These are phyloP conservation scores for Diaprepes abbreviatus DNA, from an alignment of 2,888 invertebrate species.

Conservation along the genomic window DNA sequence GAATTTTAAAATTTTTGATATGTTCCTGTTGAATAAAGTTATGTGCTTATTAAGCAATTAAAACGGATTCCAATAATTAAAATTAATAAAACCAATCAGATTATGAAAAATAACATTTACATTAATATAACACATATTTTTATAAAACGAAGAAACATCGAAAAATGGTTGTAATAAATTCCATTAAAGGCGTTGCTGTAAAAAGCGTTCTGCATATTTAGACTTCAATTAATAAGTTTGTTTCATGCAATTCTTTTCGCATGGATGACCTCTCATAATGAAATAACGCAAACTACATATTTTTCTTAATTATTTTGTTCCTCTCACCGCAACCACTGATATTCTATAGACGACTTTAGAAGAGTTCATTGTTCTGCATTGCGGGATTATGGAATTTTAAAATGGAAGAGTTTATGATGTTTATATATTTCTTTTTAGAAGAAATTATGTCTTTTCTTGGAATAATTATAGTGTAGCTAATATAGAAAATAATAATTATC, in stretches of 20 bases:
- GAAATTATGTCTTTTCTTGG: too few species aligned
- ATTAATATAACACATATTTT: neutral
- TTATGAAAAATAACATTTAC: too few species aligned
- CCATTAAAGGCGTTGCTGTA: neutral
- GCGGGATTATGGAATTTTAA: neutral
- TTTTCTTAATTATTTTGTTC: conserved; percentile 32
- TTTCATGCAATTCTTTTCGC: conserved; percentile 46
- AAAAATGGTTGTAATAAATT: neutral
- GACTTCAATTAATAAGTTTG: conserved; percentile 18
- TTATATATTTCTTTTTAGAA: too few species aligned
- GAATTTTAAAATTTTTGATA: too few species aligned
- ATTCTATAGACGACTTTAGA: conserved; percentile 3
- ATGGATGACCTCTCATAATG: conserved; percentile 47
- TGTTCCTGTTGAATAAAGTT: too few species aligned
- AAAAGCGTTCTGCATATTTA: conserved; percentile 17
- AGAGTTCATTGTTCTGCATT: conserved; percentile 17
- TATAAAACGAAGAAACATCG: neutral
- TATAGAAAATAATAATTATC: too few species aligned
- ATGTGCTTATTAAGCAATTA: too few species aligned
- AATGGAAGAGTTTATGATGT: too few species aligned
- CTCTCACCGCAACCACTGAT: conserved; percentile 23
- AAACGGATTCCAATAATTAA: too few species aligned
- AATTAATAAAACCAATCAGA: too few species aligned
- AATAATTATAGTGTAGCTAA: too few species aligned
- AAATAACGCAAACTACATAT: conserved; percentile 35